A percentile compares a stretch with the other conserved stretches of the same genome.
These are phyloP conservation scores for Aphrocallistes beatrix DNA, from an alignment of 37 sponge, comb jelly and placozoan genomes.

Conservation along the genomic window DNA sequence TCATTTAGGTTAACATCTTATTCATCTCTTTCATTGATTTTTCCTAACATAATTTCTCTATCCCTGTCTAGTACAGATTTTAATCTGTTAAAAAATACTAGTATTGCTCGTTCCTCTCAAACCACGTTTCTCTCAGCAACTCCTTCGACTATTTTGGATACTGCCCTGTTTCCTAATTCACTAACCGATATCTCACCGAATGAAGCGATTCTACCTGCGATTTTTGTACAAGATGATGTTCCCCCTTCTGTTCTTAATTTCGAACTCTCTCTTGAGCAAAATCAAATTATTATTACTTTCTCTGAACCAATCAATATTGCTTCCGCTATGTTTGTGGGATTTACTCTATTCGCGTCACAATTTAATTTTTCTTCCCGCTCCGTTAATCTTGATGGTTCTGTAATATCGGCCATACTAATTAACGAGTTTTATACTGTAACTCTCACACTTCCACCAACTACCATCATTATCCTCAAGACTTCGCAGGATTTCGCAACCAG, in stretches of 20 bases:
- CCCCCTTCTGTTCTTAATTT: constrained; percentile 22
- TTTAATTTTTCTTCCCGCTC: neutral
- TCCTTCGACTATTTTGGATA: constrained; percentile 36
- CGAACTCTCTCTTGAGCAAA: constrained; percentile 41
- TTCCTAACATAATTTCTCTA: constrained; percentile 27
- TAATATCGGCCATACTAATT: neutral
- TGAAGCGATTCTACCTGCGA: neutral
- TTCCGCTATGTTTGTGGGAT: neutral
- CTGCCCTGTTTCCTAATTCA: constrained; percentile 44
- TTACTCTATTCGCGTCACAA: neutral
- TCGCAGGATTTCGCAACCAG: constrained; percentile 36
- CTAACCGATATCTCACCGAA: constrained; percentile 24
- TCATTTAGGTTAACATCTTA: constrained; percentile 40
- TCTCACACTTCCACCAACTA: constrained; percentile 32
- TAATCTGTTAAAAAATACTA: constrained; percentile 45
- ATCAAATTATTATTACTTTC: constrained; percentile 37
- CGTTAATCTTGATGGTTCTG: neutral
- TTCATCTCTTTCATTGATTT: constrained; percentile 20
- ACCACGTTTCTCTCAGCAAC: constrained; percentile 32
- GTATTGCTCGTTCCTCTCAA: neutral
- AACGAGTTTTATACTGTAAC: constrained; percentile 3
- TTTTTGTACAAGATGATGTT: neutral
- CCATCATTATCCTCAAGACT: constrained; percentile 31
- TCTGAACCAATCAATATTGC: constrained; percentile 34
- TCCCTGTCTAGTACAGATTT: constrained; percentile 36